Evolutionary conservation across 2,113 vertebrate genomes (phyloP), one percentile per base, ranked within the genome.

Genomic region (Lepus timidus): DNA sequence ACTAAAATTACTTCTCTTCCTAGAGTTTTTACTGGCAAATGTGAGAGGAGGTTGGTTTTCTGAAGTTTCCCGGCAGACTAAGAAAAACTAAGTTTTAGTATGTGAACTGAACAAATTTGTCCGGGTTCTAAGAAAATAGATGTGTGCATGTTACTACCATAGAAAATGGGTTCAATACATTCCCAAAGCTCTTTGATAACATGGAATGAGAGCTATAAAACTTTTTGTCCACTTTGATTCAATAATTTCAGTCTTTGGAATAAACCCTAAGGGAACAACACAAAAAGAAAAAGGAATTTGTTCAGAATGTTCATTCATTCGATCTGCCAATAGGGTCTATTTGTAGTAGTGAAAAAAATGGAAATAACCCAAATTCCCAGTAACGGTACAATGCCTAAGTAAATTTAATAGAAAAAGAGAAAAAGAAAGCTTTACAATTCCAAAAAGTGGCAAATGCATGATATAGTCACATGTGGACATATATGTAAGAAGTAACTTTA

Each of bases 191-290:
- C n/a, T 88, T 67, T 91, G 80, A n/a, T 70, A 71, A 58, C 5
- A 75, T 14, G 76, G 27, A 89, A 90, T 92, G 85, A 95, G 70
- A 81, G 51, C 44, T 92, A 68, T 87, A 95, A 95, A 96, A 81
- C 31, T 71, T 88, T 87, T 88, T 85, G 88, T 75, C 78, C n/a
- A 29, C 67, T 91, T 86, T 89, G 68, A 88, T 33, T 94, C 33
- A 71, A 64, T 83, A 93, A 91, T 94, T 92, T 93, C 73, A 90
- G 68, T 49, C 68, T 96, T 74, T 86, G 75, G 78, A 94, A 85
- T 86, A 91, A 19, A 85, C 22, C 31, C 70, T 39, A 88, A 85
- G 70, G 91, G 94, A 97, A 96, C 85, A 68, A 78, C 31, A 90
- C 58, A 93, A 80, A 85, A 76, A 25, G 64, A 85, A 95, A 95